Evolutionary conservation across 2,888 invertebrate species (phyloP), one percentile per base, ranked within the genome.

Genomic region (Argynnis bischoffii): DNA sequence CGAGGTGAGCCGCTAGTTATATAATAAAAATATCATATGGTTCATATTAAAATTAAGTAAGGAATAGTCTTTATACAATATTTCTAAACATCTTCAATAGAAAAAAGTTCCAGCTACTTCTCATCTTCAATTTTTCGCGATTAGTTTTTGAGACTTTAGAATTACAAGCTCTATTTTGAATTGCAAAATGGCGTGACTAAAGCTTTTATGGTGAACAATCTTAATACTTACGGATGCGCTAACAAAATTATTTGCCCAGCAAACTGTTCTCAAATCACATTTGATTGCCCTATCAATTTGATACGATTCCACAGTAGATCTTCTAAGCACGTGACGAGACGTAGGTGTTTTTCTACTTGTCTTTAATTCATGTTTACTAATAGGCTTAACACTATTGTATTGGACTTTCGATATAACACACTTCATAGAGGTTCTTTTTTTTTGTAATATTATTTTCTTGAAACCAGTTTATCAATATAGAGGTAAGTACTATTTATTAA

Each of bases 221-320:
- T 66, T 61, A 48, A n/a, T 64, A 63, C 63, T 63, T 60, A 64
- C 59, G 48, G 65, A 69, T 66, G 71, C 63, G 53, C 56, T 16
- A 63, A 48, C 35, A 15, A 64, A 69, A 71, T 71, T 71, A 69
- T 54, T 66, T 64, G 66, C 51, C 51, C 35, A n/a, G 66, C 66
- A 64, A 66, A 61, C 60, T 53, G 64, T 66, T 69, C 69, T 64
- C 35, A 64, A 71, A 66, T 63, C 64, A 71, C 71, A 69, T 63
- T 66, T 66, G 66, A 69, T 71, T 71, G 66, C 69, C 48, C 21
- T 63, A 56, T 64, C 59, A 41, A 66, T 53, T 65, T 63, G 35
- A 61, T 41, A 51, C 50, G 50, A 57, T 31, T 55, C 69, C 64
- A 61, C 55, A 60, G 53, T 53, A 56, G 26, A 16, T 55, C 55